Base-by-base conservation (phyloP, 2,888 invertebrate genomes). In the Peribatodes rhomboidaria region DNA sequence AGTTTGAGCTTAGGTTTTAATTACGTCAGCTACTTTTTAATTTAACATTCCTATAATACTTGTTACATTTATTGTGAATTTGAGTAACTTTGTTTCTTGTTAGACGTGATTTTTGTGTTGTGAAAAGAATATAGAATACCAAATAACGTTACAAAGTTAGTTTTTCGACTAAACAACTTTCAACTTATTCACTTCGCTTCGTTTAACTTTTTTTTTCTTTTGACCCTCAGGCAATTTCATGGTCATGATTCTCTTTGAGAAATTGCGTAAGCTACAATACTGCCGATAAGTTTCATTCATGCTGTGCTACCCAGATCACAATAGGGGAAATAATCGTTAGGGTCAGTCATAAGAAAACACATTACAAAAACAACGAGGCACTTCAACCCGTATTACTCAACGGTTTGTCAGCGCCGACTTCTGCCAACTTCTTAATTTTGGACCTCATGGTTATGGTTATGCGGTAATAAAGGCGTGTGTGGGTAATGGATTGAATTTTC, bases 311-410 rank as follows among this genome's bases (percentile, higher is more conserved):
- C 79, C 82, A 80, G 80, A 82, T 82, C 87, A 90, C 92, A 92
- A 91, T 91, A 84, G 89, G 80, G 79, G 84, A 83, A 86, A 90
- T 92, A 91, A 92, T 92, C 90, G 92, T 92, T 92, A 91, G 89
- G 89, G 88, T 84, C 82, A 87, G 87, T 87, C 88, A 88, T 91
- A 88, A 89, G 88, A 89, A 88, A 88, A 84, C 83, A 81, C 89
- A 88, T 90, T 89, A 90, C 87, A 88, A 91, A 90, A 91, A 91
- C 89, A 89, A 89, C 87, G 86, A 87, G 85, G 87, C 86, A 88
- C 87, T 89, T 85, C 81, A 83, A 80, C 82, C 82, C 80, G 79
- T 88, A 86, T 88, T 88, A 86, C 84, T 86, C 85, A 85, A 86
- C 86, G 83, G 87, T 85, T 87, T 87, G 83, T 83, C 85, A 85